Base-by-base conservation (phyloP, 2,888 invertebrate genomes). In the Notocelia uddmanniana region DNA sequence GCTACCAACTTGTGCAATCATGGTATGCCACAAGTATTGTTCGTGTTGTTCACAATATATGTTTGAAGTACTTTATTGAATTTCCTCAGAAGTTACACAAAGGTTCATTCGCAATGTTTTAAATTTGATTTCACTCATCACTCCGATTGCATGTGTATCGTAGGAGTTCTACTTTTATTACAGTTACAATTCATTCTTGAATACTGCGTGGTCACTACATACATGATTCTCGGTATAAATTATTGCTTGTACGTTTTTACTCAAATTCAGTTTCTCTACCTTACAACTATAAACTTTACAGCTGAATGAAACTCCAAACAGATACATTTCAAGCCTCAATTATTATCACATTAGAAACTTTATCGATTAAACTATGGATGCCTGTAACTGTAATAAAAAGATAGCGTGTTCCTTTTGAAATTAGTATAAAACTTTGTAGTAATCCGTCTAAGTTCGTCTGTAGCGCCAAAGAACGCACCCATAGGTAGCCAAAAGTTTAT, bases 401-500 rank as follows among this genome's bases (percentile, higher is more conserved):
- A 66, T 66, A 55, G 67, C 62, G 62, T 72, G 67, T 62, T 54
- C n/a, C 21, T 37, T 48, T 60, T n/a, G 19, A 62, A 67, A 72
- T 68, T 50, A 48, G 37, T 37, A 55, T 48, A 62, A 60, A 62
- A 68, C 68, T 72, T 68, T 54, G 23, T 34, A 62, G 55, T 66
- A 54, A 62, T 72, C 62, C 55, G 34, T 26, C 59, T 26, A 72
- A 72, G 67, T 72, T 68, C 18, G 23, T 31, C 59, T 54, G 72
- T 21, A 21, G 48, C 58, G 31, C 34, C 78, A 77, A 80, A 82
- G 81, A 80, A 79, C 79, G 79, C 80, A 82, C 79, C 81, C 83
- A 82, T 82, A n/a, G n/a, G n/a, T n/a, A 80, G 78, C 81, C 82
- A 78, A 83, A 91, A 91, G 84, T 91, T 91, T 89, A 86, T 90